phyloP scores from a whole-genome alignment of 2,888 invertebrate genomes.

The Torymus tubicola region DNA sequence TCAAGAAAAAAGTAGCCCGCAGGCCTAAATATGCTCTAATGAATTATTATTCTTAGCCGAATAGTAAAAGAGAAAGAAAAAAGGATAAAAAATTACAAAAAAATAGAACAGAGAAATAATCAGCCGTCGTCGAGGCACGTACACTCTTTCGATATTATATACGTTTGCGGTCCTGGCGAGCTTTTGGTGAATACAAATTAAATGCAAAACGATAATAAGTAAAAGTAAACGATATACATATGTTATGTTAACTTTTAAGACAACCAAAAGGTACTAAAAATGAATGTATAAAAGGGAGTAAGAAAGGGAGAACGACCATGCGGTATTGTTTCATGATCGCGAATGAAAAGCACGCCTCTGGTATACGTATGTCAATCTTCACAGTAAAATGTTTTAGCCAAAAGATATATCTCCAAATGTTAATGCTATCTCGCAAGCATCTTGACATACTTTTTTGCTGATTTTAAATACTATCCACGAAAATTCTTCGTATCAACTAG shows the following conservation, averaged over 20 bases:
- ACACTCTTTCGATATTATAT: conserved; percentile 16
- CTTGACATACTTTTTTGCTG: too few species aligned
- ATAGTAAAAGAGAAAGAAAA: conserved; percentile 22
- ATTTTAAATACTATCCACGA: too few species aligned
- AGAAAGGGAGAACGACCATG: conserved; percentile 1
- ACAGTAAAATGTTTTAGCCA: not conserved
- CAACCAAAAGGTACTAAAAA: conserved; percentile 22
- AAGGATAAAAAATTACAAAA: not conserved
- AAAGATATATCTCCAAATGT: too few species aligned
- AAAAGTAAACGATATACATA: not conserved
- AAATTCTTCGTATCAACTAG: too few species aligned
- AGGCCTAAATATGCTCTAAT: conserved; percentile 74
- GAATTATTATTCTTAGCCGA: conserved; percentile 55
- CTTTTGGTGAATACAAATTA: not conserved
- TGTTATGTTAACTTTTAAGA: not conserved
- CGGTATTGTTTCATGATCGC: not conserved
- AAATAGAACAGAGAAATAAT: not conserved
- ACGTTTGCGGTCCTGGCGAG: conserved; percentile 28
- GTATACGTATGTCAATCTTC: not conserved
- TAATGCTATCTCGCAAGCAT: too few species aligned
- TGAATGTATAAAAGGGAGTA: not conserved
- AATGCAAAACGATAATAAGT: too few species aligned
- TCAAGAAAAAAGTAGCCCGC: conserved; percentile 70
- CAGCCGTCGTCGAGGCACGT: not conserved
- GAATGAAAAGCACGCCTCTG: conserved; percentile 31